Base-by-base conservation (phyloP, 2,888 invertebrate species). In the Chloroclystis v-ata region DNA sequence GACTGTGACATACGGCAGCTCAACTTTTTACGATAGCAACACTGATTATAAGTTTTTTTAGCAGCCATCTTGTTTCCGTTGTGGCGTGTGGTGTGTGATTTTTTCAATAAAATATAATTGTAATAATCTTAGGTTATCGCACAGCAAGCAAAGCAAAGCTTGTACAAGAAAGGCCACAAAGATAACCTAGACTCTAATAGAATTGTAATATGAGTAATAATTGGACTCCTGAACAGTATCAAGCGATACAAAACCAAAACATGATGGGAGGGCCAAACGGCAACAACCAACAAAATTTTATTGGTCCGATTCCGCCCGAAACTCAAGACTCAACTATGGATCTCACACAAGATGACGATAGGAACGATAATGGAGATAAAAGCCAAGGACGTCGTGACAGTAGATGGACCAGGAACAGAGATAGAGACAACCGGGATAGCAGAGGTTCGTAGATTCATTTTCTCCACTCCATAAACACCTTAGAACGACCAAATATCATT, bases 221-320 rank as follows among this genome's bases (percentile, higher is more conserved):
- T 13, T 48, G 48, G 48, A 2, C 26, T 10, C 6, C 29, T 16
- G 48, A 48, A 16, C 48, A 48, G 14, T 48, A 26, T n/a, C 13
- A 13, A 13, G 9, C 4, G 13, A 30, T 13, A 13, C 30, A 30
- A 32, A 32, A 16, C 6, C 32, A 32, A 32, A 39, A 35, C 4
- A 40, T 39, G 35, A 35, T 37, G 29, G 12, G 33, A 33, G 33
- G 32, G 13, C 5, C 32, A 5, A 5, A n/a, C 29, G 33, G 42
- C 8, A 25, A 10, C 11, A 33, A 24, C 0, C 37, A 28, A 9
- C 39, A 45, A 42, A 33, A 38, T 1, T 38, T 42, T 14, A 49
- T 49, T 6, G 45, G 38, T 12, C 49, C 49, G 4, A 39, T 46
- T 29, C 42, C 45, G 4, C 49, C 45, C 1, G 42, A 46, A 24